Conservation (phyloP, 2,113 vertebrate genomes). For the Pyxicephalus adspersus region DNA sequence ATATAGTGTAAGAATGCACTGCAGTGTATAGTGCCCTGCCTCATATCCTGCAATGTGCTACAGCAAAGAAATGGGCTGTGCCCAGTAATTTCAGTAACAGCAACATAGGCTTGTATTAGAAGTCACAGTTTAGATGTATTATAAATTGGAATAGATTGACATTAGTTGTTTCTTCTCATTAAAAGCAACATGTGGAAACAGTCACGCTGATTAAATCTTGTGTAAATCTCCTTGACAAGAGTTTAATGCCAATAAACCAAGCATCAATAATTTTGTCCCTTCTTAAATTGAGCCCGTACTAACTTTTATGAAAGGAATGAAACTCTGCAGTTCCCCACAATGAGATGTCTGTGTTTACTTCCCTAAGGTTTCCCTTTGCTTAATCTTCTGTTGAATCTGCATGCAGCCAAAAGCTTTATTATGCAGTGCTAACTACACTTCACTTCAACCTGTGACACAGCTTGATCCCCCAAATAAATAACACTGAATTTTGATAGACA, state of each 20-base stretch:
- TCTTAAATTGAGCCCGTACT: background rate
- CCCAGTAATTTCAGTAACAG: background rate
- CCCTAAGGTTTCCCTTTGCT: too few species aligned
- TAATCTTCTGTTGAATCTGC: too few species aligned
- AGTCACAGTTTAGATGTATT: background rate
- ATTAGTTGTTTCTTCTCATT: background rate
- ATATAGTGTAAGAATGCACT: slow-evolving; percentile 20
- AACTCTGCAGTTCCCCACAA: too few species aligned
- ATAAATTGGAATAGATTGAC: background rate
- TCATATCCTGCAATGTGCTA: slow-evolving; percentile 10
- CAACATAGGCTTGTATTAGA: slow-evolving; percentile 9
- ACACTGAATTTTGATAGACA: too few species aligned
- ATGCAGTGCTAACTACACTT: too few species aligned
- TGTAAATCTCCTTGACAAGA: background rate
- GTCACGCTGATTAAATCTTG: background rate
- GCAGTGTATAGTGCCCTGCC: slow-evolving; percentile 16
- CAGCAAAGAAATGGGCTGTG: background rate
- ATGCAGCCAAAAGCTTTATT: too few species aligned
- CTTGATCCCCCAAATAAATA: too few species aligned
- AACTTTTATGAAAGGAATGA: too few species aligned
- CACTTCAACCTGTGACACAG: too few species aligned
- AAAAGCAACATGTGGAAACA: background rate
- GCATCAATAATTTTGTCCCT: background rate
- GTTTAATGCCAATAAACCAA: background rate
- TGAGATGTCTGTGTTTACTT: too few species aligned